phyloP scores from a whole-genome alignment of 2,888 invertebrate species.

The Drosophila kokeensis region DNA sequence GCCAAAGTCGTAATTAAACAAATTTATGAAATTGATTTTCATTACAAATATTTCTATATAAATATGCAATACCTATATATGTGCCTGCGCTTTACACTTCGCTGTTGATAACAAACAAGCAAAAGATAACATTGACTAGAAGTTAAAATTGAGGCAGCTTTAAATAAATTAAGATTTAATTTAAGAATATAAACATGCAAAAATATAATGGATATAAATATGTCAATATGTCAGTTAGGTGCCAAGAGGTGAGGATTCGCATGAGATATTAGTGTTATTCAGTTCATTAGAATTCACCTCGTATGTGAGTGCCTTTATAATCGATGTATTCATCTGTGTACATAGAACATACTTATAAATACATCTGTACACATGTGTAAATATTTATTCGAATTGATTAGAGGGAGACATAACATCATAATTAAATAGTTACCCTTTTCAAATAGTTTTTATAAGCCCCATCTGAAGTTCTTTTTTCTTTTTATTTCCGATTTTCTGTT shows the following conservation, averaged over 20 bases:
- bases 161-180: background rate
- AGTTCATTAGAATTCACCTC: background rate
- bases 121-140: background rate
- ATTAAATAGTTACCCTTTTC: background rate
- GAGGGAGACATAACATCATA: background rate
- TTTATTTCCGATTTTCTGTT: background rate
- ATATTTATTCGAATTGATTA: background rate
- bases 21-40: background rate
- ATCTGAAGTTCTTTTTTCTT: background rate
- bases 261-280: background rate
- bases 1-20: background rate
- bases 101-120: background rate
- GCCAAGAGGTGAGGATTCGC: background rate
- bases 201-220: background rate
- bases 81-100: background rate
- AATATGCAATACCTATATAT: background rate
- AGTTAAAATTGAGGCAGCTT: background rate
- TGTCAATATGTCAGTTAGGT: background rate
- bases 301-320: background rate
- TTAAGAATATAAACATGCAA: background rate
- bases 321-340: background rate
- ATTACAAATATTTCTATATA: background rate
- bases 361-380: background rate
- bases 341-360: background rate
- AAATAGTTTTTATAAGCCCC: too few species aligned